Conservation (phyloP, 2,797 vertebrate species). For the Karalla daura region DNA sequence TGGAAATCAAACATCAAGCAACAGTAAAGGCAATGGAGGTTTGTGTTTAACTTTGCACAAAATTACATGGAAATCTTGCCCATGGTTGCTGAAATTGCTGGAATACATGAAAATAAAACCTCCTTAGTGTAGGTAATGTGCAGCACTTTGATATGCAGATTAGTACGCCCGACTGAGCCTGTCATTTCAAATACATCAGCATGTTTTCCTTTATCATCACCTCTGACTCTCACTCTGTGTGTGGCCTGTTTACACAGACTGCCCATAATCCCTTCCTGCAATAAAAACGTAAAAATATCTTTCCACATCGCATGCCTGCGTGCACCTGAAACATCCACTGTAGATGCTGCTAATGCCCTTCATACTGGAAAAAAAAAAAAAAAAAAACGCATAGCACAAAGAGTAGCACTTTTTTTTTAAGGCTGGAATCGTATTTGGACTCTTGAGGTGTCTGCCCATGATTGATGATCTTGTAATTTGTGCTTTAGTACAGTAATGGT, state of each 20-base stretch:
- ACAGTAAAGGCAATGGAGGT: background rate
- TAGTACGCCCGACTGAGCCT: background rate
- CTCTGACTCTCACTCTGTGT: constrained; percentile 31
- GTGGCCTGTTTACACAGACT: constrained; percentile 45
- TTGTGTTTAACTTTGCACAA: background rate
- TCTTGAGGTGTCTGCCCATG: constrained; percentile 50
- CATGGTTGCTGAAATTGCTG: background rate
- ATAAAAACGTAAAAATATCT: constrained; percentile 55
- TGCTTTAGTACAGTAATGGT: constrained; percentile 52
- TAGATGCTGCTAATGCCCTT: constrained; percentile 11
- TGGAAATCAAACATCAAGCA: constrained; percentile 3
- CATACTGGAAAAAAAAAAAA: background rate
- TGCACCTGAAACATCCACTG: constrained; percentile 47
- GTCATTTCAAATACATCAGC: constrained; percentile 8
- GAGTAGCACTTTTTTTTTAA: constrained; percentile 29
- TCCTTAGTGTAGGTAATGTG: background rate
- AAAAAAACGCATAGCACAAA: too few species aligned
- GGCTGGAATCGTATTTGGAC: constrained; percentile 47
- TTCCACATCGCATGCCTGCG: constrained; percentile 26
- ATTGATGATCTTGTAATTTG: constrained; percentile 68
- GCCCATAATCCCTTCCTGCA: constrained; percentile 42
- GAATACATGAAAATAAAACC: background rate
- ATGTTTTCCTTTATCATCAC: constrained; percentile 11
- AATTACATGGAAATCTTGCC: background rate
- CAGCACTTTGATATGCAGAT: constrained; percentile 21